Conservation (phyloP, 1,140 invertebrate genomes). For the Papilio xuthus region DNA sequence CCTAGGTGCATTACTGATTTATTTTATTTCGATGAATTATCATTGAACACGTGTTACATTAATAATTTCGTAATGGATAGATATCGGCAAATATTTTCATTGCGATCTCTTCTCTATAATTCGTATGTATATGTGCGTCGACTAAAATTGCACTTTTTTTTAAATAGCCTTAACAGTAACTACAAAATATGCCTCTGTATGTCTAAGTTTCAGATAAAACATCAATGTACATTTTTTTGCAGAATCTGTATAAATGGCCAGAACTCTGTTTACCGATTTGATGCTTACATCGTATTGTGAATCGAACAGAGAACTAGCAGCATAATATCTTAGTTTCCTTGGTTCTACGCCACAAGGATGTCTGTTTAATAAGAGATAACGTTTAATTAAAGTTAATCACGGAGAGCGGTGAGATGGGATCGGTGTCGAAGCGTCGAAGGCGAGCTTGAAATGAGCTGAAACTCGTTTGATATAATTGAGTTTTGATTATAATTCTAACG, state of each 20-base stretch:
- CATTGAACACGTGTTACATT: constrained; percentile 58
- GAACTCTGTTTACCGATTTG: too few species aligned
- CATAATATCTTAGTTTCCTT: neutral
- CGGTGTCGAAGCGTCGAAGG: constrained; percentile 44
- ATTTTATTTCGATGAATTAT: constrained; percentile 75
- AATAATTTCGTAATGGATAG: constrained; percentile 48
- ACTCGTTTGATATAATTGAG: constrained; percentile 52
- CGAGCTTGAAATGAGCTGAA: constrained; percentile 43
- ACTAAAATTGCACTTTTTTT: too few species aligned
- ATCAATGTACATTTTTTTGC: too few species aligned
- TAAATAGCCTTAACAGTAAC: too few species aligned
- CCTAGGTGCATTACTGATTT: constrained; percentile 70
- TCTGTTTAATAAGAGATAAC: constrained; percentile 71
- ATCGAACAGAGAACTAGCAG: neutral
- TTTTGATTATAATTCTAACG: constrained; percentile 48
- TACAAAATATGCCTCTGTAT: too few species aligned
- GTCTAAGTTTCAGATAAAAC: too few species aligned
- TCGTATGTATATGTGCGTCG: neutral
- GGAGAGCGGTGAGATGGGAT: constrained; percentile 58
- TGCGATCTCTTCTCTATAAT: neutral
- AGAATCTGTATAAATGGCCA: too few species aligned
- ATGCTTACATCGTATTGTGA: neutral
- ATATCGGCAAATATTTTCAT: neutral
- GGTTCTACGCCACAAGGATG: neutral
- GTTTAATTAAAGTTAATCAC: constrained; percentile 76